These are phyloP conservation scores for Euphysa ruthae DNA, from an alignment of 30 jellyfish, hydroid and myxozoan genomes.

Conservation along the genomic window DNA sequence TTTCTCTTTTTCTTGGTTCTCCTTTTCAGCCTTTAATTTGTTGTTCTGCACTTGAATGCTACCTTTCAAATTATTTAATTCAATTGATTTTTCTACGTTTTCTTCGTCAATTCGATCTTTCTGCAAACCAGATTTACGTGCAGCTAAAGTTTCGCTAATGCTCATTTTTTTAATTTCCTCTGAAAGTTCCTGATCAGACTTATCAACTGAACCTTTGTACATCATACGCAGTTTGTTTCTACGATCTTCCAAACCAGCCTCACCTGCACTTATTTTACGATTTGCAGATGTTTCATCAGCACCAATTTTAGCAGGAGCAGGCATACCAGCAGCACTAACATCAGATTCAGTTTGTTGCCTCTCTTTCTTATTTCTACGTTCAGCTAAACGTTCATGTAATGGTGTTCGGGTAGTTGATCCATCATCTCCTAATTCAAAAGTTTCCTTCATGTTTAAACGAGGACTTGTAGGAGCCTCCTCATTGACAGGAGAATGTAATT, in stretches of 20 bases:
- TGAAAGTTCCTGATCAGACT: constrained; percentile 62
- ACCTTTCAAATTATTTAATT: constrained; percentile 43
- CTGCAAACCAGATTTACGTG: constrained; percentile 25
- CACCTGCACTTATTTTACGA: constrained; percentile 70
- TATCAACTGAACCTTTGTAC: constrained; percentile 87
- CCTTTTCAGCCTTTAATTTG: constrained; percentile 30
- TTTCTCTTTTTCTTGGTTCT: constrained; percentile 47
- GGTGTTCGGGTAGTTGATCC: constrained; percentile 55
- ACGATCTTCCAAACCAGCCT: constrained; percentile 79
- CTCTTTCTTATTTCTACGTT: constrained; percentile 20
- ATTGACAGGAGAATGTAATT: constrained; percentile 23
- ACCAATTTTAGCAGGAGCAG: neutral
- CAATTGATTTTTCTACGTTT: constrained; percentile 19
- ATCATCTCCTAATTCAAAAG: constrained; percentile 68
- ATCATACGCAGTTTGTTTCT: constrained; percentile 92
- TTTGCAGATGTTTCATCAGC: constrained; percentile 17
- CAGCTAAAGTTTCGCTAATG: constrained; percentile 45
- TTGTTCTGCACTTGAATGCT: constrained; percentile 59
- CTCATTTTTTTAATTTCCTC: constrained; percentile 49
- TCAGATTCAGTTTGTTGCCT: constrained; percentile 8
- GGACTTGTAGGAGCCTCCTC: constrained; percentile 75
- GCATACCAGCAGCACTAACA: neutral
- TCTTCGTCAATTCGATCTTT: constrained; percentile 43
- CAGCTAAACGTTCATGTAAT: constrained; percentile 78
- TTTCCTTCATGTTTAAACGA: constrained; percentile 68